Evolutionary conservation across 2,797 vertebrate species (phyloP), one percentile per base, ranked within the genome.

Genomic region (Pogonophryne albipinna): DNA sequence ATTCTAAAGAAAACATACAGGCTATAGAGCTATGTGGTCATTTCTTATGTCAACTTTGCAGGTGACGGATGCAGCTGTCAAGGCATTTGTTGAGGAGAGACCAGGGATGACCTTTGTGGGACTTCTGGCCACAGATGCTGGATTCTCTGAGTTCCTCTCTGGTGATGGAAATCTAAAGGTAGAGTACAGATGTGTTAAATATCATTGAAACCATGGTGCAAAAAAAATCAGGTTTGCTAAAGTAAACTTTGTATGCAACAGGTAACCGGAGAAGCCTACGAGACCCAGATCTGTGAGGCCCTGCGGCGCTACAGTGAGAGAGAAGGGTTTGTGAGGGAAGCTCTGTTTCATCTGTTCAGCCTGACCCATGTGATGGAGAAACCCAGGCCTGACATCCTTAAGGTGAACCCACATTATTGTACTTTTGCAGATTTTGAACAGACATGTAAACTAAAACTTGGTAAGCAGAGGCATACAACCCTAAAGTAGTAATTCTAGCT

Each of bases 191-290:
- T 10, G 5, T 1, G 3, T 14, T 3, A 7, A 15, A 44, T 9
- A 44, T 23, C 5, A n/a, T 1, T 2, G 1, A 55, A 58, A 6
- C 11, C 71, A n/a, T 17, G n/a, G 12, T n/a, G 15, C 10, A 1
- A 13, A 15, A 19, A 49, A 27, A 34, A 6, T n/a, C 14, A 17
- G 6, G 10, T 51, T 12, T 19, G 27, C 53, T 67, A 14, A 15
- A 31, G 15, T 9, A 42, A 79, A 55, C 14, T 34, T 4, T 75
- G 14, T 59, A n/a, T 82, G 44, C 77, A 23, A 42, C 86, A 99
- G 98, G 97, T 99, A 49, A 98, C 98, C 0, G 98, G 98, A 49
- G 98, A 99, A 93, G 98, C 98, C 74, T 99, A 99, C 45, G 98
- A 99, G 93, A 97, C 93, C 14, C 98, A 99, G 93, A 98, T 99